Evolutionary conservation across 2,113 vertebrate species (phyloP).

Genomic region (Lagopus leucura): DNA sequence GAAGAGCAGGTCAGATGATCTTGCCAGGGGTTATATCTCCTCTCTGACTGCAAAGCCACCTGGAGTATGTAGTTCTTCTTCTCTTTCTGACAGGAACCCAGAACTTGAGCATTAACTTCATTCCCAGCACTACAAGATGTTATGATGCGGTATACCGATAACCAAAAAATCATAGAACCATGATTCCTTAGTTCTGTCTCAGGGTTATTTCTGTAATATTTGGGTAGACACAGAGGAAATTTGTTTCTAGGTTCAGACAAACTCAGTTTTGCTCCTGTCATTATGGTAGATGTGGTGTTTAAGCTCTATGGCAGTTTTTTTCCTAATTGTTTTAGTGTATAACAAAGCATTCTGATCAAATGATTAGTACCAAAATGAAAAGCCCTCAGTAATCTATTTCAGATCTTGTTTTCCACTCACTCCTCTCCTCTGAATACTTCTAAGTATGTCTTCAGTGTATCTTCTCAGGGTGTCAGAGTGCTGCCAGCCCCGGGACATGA

Average conservation of each 20-base stretch:
- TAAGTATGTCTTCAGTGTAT: not conserved
- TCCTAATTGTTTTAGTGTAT: not conserved
- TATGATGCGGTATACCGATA: too few species aligned
- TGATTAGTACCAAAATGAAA: not conserved
- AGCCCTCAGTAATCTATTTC: not conserved
- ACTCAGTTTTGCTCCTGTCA: not conserved
- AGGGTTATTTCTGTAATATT: not conserved
- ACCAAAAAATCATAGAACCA: too few species aligned
- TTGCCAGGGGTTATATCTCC: too few species aligned
- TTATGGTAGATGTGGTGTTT: not conserved
- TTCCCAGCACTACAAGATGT: too few species aligned
- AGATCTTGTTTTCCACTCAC: not conserved
- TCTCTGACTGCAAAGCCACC: too few species aligned
- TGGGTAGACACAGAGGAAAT: fast-evolving
- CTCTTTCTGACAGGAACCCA: too few species aligned
- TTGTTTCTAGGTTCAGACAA: not conserved
- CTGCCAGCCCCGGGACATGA: fast-evolving
- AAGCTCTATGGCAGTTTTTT: not conserved
- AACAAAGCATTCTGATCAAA: not conserved
- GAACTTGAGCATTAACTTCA: too few species aligned
- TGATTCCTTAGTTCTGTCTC: not conserved
- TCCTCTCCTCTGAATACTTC: not conserved
- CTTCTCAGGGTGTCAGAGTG: not conserved
- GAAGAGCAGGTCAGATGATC: too few species aligned
- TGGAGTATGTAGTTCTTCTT: too few species aligned